These are phyloP conservation scores for Monomorium pharaonis DNA, from an alignment of 1,140 invertebrate genomes.

Conservation along the genomic window DNA sequence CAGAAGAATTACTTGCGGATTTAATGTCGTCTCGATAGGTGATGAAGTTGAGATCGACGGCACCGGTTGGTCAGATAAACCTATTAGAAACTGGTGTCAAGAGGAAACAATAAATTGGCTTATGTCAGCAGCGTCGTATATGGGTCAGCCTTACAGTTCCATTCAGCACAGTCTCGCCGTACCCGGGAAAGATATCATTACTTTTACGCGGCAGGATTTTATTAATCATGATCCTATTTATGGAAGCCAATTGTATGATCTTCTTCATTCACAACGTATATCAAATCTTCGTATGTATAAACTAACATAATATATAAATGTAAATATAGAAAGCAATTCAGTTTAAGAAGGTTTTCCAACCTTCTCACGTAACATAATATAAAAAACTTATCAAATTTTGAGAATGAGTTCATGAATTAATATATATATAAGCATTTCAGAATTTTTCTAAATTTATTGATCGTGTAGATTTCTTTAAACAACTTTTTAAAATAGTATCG, in stretches of 20 bases:
- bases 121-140: slow-evolving; percentile 82
- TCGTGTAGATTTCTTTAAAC: too few relatives aligned
- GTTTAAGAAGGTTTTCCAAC: background rate
- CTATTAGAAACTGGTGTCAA: slow-evolving; percentile 85
- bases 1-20: background rate
- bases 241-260: slow-evolving; percentile 83
- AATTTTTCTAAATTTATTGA: too few relatives aligned
- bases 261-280: slow-evolving; percentile 83
- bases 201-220: slow-evolving; percentile 84
- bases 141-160: slow-evolving; percentile 83
- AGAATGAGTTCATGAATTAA: too few relatives aligned
- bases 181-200: slow-evolving; percentile 83
- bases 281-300: slow-evolving; percentile 77
- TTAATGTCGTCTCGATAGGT: slow-evolving; percentile 59
- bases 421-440: too few relatives aligned
- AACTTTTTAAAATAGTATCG: too few relatives aligned
- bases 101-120: slow-evolving; percentile 87
- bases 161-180: slow-evolving; percentile 84
- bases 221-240: slow-evolving; percentile 82
- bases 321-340: background rate
- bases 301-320: background rate
- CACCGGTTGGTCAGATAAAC: slow-evolving; percentile 85
- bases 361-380: too few relatives aligned
- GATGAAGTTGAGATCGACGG: slow-evolving; percentile 77
- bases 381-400: too few relatives aligned